Evolutionary conservation across 2,888 invertebrate species (phyloP).

Genomic region (Nymphalis polychloros): DNA sequence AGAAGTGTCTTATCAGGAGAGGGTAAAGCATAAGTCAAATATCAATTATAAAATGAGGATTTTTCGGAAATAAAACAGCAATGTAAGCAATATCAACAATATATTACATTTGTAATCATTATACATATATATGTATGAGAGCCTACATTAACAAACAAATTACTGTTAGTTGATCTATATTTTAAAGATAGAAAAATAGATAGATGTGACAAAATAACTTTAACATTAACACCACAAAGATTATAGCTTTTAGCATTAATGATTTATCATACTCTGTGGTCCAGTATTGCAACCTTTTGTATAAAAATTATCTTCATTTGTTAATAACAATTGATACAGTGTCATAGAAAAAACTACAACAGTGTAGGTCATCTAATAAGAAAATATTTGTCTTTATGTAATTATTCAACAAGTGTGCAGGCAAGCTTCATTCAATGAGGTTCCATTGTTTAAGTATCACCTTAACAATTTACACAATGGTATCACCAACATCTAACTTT

Average conservation of each 20-base stretch:
- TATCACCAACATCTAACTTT: constrained; percentile 26
- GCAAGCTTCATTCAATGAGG: constrained; percentile 59
- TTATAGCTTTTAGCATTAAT: constrained; percentile 39
- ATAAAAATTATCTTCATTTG: constrained; percentile 41
- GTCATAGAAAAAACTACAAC: constrained; percentile 58
- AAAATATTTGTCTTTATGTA: constrained; percentile 56
- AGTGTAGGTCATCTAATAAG: constrained; percentile 55
- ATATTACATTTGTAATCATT: constrained; percentile 66
- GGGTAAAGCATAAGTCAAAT: too few species aligned
- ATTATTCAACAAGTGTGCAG: constrained; percentile 67
- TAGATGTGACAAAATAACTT: constrained; percentile 64
- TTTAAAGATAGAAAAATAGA: constrained; percentile 73
- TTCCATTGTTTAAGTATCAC: constrained; percentile 13
- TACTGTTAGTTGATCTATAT: constrained; percentile 61
- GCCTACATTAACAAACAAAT: constrained; percentile 69
- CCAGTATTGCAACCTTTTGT: constrained; percentile 47
- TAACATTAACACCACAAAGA: constrained; percentile 60
- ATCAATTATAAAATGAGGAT: background rate
- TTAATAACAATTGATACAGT: constrained; percentile 47
- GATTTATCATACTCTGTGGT: constrained; percentile 53
- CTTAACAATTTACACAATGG: constrained; percentile 12
- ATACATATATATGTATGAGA: constrained; percentile 49
- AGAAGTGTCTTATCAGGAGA: too few species aligned
- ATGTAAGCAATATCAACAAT: constrained; percentile 80
- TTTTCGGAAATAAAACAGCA: constrained; percentile 57